A percentile compares a stretch with the other conserved stretches of the same genome.
These are phyloP conservation scores for Hestina assimilis DNA, from an alignment of 1,140 invertebrate species.

Conservation along the genomic window DNA sequence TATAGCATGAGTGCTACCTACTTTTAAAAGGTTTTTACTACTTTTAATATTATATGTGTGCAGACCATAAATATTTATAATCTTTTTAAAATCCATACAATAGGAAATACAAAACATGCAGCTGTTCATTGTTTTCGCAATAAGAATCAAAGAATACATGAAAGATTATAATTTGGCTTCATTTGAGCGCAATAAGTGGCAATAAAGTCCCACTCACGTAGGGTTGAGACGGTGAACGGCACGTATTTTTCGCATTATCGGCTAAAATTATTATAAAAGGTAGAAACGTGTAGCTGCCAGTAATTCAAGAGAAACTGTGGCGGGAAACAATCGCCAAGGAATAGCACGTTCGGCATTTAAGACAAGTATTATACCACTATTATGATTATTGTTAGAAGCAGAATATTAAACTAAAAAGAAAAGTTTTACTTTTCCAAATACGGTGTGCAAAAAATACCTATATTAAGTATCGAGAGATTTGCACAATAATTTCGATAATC, in stretches of 20 bases:
- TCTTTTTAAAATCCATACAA: neutral
- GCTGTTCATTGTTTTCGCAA: constrained; percentile 35
- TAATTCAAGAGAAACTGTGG: constrained; percentile 54
- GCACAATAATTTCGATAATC: no score
- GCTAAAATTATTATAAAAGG: constrained; percentile 74
- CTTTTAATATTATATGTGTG: no score
- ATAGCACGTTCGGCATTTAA: constrained; percentile 50
- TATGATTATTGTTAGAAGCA: neutral
- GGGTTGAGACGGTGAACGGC: constrained; percentile 53
- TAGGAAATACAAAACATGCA: constrained; percentile 22
- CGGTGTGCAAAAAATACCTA: no score
- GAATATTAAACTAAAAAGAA: neutral
- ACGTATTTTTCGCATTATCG: constrained; percentile 76
- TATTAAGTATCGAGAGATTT: no score
- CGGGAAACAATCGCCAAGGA: constrained; percentile 51
- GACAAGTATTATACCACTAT: constrained; percentile 23
- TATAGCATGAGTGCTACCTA: no score
- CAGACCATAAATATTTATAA: neutral
- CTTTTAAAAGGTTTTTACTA: no score
- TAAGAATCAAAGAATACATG: constrained; percentile 44
- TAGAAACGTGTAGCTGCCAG: constrained; percentile 63
- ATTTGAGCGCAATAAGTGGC: constrained; percentile 65
- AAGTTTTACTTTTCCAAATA: no score
- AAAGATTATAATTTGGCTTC: constrained; percentile 65
- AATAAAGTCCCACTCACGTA: constrained; percentile 65